Evolutionary conservation across 2,888 invertebrate species (phyloP).

Genomic region (Cosmia pyralina): DNA sequence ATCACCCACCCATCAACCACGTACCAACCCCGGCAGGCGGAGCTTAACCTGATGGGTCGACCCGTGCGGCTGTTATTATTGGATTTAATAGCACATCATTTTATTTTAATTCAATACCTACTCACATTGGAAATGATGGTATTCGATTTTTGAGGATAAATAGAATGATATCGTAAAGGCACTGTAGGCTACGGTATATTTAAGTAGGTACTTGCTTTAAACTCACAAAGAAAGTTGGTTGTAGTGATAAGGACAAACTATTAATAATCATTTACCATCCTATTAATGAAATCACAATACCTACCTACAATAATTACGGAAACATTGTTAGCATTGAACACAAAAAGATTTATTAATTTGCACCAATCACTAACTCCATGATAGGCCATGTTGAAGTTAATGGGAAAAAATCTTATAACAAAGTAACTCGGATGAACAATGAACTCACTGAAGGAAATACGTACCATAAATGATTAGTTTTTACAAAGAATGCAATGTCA

Average conservation of each 20-base stretch:
- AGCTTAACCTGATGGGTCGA: no score
- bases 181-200: no score
- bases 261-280: not conserved
- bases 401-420: constrained; percentile 18
- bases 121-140: no score
- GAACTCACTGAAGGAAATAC: constrained; percentile 12
- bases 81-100: no score
- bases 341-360: not conserved
- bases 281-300: not conserved
- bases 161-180: no score
- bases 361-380: not conserved
- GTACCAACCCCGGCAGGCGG: no score
- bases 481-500: constrained; percentile 14
- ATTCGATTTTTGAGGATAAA: no score
- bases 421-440: constrained; percentile 26
- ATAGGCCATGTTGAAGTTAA: constrained; percentile 21
- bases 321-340: not conserved
- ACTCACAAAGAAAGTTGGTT: not conserved
- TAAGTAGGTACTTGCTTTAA: not conserved
- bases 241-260: not conserved
- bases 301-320: no score
- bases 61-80: no score
- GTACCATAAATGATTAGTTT: constrained; percentile 25
- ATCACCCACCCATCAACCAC: no score
- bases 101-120: no score